A percentile compares a stretch with the other conserved stretches of the same genome.
These are phyloP conservation scores for Megaceryle torquata DNA, from an alignment of 2,113 vertebrate genomes.

Conservation along the genomic window DNA sequence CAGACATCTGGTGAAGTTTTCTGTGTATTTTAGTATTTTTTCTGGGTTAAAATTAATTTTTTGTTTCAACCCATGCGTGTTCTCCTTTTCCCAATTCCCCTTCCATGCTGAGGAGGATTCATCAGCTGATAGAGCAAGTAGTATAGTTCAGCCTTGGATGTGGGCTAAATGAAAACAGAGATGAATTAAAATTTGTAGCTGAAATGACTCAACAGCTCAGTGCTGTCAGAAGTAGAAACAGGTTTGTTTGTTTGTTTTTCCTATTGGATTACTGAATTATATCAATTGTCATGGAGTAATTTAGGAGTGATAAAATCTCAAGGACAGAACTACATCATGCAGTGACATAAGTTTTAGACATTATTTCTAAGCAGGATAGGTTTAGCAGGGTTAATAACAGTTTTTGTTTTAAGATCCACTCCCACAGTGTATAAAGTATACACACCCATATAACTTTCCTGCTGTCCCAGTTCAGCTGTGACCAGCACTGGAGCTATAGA, in stretches of 20 bases:
- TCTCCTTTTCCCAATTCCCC: background rate
- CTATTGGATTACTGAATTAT: background rate
- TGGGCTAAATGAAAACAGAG: background rate
- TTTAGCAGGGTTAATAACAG: background rate
- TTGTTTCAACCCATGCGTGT: background rate
- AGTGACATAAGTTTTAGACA: background rate
- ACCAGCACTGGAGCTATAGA: background rate
- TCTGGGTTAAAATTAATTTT: background rate
- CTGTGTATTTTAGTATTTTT: background rate
- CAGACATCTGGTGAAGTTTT: background rate
- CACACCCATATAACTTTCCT: background rate
- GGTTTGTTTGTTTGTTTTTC: too few relatives aligned
- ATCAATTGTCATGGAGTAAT: background rate
- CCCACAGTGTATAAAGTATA: rapidly evolving
- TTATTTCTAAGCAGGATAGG: background rate
- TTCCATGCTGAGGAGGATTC: background rate
- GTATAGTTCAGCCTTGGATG: too few relatives aligned
- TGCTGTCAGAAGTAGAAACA: background rate
- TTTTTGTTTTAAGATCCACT: background rate
- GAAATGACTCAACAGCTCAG: background rate
- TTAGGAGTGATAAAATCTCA: background rate
- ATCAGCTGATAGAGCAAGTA: background rate
- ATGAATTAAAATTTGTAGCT: background rate
- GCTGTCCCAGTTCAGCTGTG: rapidly evolving
- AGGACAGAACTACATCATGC: background rate